These are phyloP conservation scores for Petrocephalus sullivani DNA, from an alignment of 2,797 vertebrate genomes.

Conservation along the genomic window DNA sequence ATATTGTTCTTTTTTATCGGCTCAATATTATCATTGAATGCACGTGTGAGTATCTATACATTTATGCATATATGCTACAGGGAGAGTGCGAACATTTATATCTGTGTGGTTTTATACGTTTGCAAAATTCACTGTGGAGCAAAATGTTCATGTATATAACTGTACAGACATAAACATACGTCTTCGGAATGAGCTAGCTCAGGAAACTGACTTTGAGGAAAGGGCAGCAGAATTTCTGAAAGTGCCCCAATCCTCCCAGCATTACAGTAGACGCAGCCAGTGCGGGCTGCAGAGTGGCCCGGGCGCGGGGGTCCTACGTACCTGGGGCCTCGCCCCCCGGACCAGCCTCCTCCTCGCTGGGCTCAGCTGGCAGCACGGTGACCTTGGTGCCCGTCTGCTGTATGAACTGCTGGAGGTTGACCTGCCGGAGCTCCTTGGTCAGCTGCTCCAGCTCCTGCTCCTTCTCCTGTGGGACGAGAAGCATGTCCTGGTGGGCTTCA, in stretches of 20 bases:
- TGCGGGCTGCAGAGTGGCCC: not conserved
- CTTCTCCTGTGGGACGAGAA: constrained; percentile 70
- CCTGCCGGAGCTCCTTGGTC: constrained; percentile 94
- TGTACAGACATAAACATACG: constrained; percentile 49
- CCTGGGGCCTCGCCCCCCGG: not conserved
- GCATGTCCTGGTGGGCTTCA: not conserved
- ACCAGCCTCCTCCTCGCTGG: constrained; percentile 67
- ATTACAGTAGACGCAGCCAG: not conserved
- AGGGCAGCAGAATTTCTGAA: not conserved
- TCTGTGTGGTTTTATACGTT: not conserved
- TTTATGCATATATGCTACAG: not conserved
- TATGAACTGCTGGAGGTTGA: constrained; percentile 98
- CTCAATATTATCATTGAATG: not conserved
- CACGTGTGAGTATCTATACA: not conserved
- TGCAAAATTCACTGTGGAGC: not conserved
- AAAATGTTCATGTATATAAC: not conserved
- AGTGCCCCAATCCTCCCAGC: not conserved
- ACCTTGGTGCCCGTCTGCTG: constrained; percentile 96
- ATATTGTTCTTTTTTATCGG: not conserved
- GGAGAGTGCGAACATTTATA: not conserved
- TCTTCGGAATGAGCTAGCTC: not conserved
- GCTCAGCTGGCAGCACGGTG: constrained; percentile 87
- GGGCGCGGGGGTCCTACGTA: not conserved
- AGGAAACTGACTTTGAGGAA: not conserved
- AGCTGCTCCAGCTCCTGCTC: constrained; percentile 91